A percentile compares a stretch with the other conserved stretches of the same genome.
Conservation (phyloP, 1,140 invertebrate genomes). For the Pectinophora gossypiella region DNA sequence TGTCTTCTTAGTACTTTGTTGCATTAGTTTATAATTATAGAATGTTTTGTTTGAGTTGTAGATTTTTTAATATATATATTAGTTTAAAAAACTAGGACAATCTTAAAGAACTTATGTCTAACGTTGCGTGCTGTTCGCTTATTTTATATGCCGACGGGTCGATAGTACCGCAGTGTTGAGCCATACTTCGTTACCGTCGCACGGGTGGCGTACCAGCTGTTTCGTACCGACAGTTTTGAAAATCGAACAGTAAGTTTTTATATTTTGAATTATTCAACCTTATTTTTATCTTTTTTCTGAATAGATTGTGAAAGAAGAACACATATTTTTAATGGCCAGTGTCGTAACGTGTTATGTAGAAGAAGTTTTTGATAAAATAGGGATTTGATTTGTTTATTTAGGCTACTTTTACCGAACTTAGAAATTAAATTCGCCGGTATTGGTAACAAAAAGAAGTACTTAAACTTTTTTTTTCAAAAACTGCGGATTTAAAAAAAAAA, state of each 20-base stretch:
- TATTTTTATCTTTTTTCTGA: neutral
- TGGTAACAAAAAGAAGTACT: no score
- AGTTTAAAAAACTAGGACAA: conserved; percentile 12
- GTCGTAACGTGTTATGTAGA: no score
- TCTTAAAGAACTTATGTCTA: conserved; percentile 16
- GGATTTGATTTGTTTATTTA: no score
- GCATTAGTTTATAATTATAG: no score
- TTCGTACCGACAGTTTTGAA: neutral
- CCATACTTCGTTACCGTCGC: conserved; percentile 8
- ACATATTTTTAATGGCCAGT: neutral
- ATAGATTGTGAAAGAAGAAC: neutral
- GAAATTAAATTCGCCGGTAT: no score
- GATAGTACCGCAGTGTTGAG: conserved; percentile 45
- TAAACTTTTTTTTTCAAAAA: no score
- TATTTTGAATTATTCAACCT: neutral
- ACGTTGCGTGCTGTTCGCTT: conserved; percentile 15
- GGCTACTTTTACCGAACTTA: no score
- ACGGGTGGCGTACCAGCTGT: conserved; percentile 10
- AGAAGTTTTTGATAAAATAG: no score
- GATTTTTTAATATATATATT: no score
- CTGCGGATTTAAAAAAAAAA: no score
- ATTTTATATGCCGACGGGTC: conserved; percentile 28
- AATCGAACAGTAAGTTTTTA: conserved; percentile 13
- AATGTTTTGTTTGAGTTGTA: no score
- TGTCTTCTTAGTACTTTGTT: no score